A percentile compares a stretch with the other conserved stretches of the same genome.
Evolutionary conservation across 2,888 invertebrate species (phyloP).

Genomic region (Eupithecia inturbata): DNA sequence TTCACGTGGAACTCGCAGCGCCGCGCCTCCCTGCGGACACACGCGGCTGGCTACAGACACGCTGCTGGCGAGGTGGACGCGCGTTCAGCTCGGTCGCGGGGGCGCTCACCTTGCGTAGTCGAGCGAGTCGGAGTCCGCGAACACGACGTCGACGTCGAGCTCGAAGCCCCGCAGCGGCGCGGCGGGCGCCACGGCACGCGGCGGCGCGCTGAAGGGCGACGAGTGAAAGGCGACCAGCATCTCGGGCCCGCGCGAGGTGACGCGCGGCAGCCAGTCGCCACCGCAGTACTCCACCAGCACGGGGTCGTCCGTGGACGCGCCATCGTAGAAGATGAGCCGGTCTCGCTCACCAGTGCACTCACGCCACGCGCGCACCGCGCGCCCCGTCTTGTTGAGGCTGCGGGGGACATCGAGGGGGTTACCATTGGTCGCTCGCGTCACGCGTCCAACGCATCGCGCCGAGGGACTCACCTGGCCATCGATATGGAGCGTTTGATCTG

Average conservation of each 20-base stretch:
- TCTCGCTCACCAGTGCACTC: constrained; percentile 93
- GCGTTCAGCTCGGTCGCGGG: constrained; percentile 77
- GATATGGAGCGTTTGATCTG: constrained; percentile 87
- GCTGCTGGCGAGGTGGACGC: not conserved
- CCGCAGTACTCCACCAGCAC: constrained; percentile 95
- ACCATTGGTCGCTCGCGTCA: not conserved
- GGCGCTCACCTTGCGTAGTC: constrained; percentile 87
- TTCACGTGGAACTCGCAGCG: constrained; percentile 91
- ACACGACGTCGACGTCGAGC: constrained; percentile 92
- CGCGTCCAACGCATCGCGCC: not conserved
- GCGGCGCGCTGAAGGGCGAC: constrained; percentile 91
- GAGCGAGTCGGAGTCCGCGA: constrained; percentile 93
- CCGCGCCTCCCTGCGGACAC: constrained; percentile 71
- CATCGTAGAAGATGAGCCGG: constrained; percentile 94
- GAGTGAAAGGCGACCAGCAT: constrained; percentile 95
- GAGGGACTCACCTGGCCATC: constrained; percentile 82
- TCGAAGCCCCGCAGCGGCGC: constrained; percentile 92
- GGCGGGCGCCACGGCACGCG: constrained; percentile 84
- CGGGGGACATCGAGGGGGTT: not conserved
- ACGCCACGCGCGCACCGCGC: constrained; percentile 91
- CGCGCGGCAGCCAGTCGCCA: constrained; percentile 92
- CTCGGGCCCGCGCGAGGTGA: constrained; percentile 88
- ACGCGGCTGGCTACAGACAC: not conserved
- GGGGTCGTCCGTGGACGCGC: constrained; percentile 91
- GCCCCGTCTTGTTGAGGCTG: constrained; percentile 87